Conservation (phyloP, 2,888 invertebrate species). For the Athalia rosae region DNA sequence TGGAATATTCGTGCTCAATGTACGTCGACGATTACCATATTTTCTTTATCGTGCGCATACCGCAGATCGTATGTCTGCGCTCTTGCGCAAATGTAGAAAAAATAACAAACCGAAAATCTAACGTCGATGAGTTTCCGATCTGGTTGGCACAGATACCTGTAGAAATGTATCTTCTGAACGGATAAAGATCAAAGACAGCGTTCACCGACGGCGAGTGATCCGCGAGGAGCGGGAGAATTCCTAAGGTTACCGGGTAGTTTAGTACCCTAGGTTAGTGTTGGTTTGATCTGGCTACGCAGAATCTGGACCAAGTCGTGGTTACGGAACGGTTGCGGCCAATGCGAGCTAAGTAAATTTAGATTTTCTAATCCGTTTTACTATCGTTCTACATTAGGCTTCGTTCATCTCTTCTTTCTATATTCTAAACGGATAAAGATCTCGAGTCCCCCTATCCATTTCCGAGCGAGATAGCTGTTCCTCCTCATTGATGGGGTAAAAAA, state of each 20-base stretch:
- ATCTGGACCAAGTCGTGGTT: conserved; percentile 32
- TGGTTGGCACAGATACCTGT: background rate
- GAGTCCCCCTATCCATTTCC: no score
- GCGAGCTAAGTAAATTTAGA: conserved; percentile 37
- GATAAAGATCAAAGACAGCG: background rate
- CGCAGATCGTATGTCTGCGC: no score
- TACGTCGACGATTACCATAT: no score
- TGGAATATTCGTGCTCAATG: no score
- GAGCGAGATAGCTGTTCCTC: no score
- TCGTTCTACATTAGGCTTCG: background rate
- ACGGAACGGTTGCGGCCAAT: conserved; percentile 14
- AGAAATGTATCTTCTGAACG: background rate
- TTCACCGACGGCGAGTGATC: background rate
- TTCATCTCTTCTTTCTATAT: background rate
- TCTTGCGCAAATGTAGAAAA: no score
- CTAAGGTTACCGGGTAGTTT: conserved; percentile 24
- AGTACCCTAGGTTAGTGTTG: conserved; percentile 42
- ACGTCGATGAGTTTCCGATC: no score
- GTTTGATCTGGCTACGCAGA: conserved; percentile 25
- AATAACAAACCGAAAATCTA: no score
- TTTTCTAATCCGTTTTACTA: conserved; percentile 18
- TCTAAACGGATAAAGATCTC: background rate
- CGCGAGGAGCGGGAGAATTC: conserved; percentile 14
- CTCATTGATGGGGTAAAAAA: no score
- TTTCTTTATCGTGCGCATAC: no score